Percentiles rank a stretch among this genome's conserved stretches.
Evolutionary conservation across 2,797 vertebrate species (phyloP).

Genomic region (Tapirus indicus): DNA sequence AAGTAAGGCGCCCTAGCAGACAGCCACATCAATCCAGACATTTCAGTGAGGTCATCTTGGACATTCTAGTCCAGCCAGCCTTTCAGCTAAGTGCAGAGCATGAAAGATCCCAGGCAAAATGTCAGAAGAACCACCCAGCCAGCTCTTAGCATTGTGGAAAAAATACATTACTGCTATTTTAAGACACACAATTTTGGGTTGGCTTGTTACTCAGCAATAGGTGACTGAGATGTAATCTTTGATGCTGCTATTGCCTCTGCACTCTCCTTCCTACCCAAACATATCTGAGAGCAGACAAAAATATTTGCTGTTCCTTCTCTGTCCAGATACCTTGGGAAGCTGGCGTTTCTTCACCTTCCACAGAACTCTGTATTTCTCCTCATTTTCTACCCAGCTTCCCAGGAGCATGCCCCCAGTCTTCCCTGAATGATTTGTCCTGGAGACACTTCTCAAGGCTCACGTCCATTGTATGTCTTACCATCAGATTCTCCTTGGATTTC

Average conservation of each 20-base stretch:
- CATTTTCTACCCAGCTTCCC: neutral
- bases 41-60: neutral
- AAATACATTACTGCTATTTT: neutral
- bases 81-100: neutral
- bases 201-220: neutral
- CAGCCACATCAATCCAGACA: neutral
- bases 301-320: neutral
- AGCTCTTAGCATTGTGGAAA: neutral
- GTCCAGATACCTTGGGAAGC: neutral
- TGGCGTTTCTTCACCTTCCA: neutral
- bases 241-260: neutral
- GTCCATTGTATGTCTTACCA: neutral
- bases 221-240: neutral
- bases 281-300: neutral
- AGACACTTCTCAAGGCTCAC: neutral
- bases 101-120: neutral
- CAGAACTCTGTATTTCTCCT: neutral
- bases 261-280: neutral
- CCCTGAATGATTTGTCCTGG: neutral
- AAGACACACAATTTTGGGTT: neutral
- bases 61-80: neutral
- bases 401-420: neutral
- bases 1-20: neutral
- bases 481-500: neutral
- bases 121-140: neutral